A percentile compares a stretch with the other conserved stretches of the same genome.
phyloP scores from a whole-genome alignment of 2,888 invertebrate genomes.

The Julus scandinavius region DNA sequence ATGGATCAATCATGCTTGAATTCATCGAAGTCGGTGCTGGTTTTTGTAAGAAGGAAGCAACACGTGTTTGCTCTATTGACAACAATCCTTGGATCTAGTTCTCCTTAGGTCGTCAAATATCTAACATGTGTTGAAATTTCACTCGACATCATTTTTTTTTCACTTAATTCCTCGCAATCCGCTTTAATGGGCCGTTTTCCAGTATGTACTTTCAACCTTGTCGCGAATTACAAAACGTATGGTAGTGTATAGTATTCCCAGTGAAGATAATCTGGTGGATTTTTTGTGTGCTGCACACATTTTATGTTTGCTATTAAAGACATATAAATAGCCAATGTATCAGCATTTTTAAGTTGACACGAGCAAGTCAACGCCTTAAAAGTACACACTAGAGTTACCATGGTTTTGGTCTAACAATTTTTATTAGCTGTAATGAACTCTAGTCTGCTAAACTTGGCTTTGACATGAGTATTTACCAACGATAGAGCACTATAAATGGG shows the following conservation, averaged over 20 bases:
- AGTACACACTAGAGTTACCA: constrained; percentile 43
- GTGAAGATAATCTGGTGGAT: constrained; percentile 23
- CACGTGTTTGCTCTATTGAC: neutral
- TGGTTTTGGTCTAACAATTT: constrained; percentile 19
- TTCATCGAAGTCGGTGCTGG: neutral
- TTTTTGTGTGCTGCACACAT: neutral
- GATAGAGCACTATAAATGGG: neutral
- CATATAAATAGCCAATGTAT: constrained; percentile 42
- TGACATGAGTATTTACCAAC: neutral
- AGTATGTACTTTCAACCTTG: neutral
- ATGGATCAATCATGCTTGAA: neutral
- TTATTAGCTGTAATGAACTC: constrained; percentile 30
- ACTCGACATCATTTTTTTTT: neutral
- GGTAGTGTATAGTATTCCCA: constrained; percentile 1
- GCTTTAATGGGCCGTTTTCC: constrained; percentile 19
- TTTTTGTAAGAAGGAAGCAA: neutral
- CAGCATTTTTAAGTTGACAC: constrained; percentile 51
- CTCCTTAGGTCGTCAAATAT: neutral
- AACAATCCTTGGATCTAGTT: neutral
- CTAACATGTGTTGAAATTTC: constrained; percentile 43
- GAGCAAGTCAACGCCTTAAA: constrained; percentile 40
- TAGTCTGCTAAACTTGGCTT: neutral
- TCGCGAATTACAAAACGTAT: neutral
- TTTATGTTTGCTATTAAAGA: neutral
- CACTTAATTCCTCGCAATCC: constrained; percentile 21